Percentiles rank a stretch among this genome's conserved stretches.
Evolutionary conservation across 2,797 vertebrate genomes (phyloP).

Genomic region (Tachyglossus aculeatus): DNA sequence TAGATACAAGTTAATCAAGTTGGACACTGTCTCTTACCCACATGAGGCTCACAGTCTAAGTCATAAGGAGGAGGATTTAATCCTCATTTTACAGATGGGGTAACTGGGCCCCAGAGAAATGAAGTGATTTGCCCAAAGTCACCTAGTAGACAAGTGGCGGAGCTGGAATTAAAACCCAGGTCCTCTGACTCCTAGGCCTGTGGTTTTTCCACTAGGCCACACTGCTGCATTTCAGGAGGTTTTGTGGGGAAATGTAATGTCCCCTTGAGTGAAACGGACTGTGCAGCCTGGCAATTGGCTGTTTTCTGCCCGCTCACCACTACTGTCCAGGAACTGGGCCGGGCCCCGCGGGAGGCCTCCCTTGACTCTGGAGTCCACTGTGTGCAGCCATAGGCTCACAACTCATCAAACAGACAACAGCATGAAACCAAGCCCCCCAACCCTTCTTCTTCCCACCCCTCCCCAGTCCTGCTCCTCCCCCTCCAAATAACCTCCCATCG

Average conservation of each 20-base stretch:
- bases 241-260: slow-evolving; percentile 58
- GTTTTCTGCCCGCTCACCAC: slow-evolving; percentile 48
- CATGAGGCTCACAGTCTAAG: no score
- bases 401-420: slow-evolving; percentile 70
- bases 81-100: no score
- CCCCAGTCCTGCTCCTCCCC: slow-evolving; percentile 21
- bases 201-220: no score
- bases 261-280: slow-evolving; percentile 63
- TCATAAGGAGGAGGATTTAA: no score
- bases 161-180: no score
- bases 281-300: slow-evolving; percentile 67
- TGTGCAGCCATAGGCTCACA: slow-evolving; percentile 72
- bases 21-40: no score
- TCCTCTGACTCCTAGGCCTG: no score
- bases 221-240: no score
- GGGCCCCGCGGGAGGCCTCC: slow-evolving; percentile 49
- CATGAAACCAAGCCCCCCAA: slow-evolving; percentile 42
- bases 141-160: no score
- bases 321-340: slow-evolving; percentile 15
- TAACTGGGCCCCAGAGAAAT: no score
- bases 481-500: slow-evolving; percentile 34
- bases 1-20: no score
- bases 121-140: no score
- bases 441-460: slow-evolving; percentile 2
- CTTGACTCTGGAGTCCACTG: slow-evolving; percentile 64